Evolutionary conservation across 2,797 vertebrate species (phyloP).

Genomic region (Euthynnus affinis): DNA sequence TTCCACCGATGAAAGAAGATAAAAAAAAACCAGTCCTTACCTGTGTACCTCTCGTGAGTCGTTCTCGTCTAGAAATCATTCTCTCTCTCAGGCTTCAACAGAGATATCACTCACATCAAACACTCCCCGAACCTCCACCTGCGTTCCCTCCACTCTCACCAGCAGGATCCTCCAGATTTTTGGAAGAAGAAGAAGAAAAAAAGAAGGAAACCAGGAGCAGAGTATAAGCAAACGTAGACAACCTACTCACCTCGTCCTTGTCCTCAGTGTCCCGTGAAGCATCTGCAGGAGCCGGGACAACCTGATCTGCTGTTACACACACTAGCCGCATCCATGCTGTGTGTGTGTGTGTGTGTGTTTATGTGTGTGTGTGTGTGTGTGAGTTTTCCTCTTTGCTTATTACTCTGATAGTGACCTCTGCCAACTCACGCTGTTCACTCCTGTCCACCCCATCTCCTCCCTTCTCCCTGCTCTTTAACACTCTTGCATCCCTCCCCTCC

Average conservation of each 20-base stretch:
- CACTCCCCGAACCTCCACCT: not conserved
- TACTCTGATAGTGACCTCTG: slow-evolving; percentile 64
- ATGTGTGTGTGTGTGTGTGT: slow-evolving; percentile 31
- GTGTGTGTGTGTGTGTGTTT: slow-evolving; percentile 43
- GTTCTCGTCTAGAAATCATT: not conserved
- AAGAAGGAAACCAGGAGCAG: not conserved
- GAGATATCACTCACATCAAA: not conserved
- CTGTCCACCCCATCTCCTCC: slow-evolving; percentile 45
- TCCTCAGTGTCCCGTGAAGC: slow-evolving; percentile 61
- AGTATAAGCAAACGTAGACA: not conserved
- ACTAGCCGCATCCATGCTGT: slow-evolving; percentile 65
- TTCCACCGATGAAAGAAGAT: not conserved
- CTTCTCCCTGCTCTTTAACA: slow-evolving; percentile 20
- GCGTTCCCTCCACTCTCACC: not conserved
- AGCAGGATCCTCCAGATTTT: not conserved
- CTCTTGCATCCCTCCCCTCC: slow-evolving; percentile 24
- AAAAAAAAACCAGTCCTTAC: not conserved
- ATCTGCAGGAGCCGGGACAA: slow-evolving; percentile 63
- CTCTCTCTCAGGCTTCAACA: not conserved
- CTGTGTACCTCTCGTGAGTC: not conserved
- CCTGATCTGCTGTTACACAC: slow-evolving; percentile 65
- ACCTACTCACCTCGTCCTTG: slow-evolving; percentile 49
- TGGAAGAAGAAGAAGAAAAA: not conserved
- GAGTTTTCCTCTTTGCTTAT: slow-evolving; percentile 26
- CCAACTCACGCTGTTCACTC: slow-evolving; percentile 49